Evolutionary conservation across 2,797 vertebrate genomes (phyloP), one percentile per base, ranked within the genome.

Genomic region (Sebastes alutus): DNA sequence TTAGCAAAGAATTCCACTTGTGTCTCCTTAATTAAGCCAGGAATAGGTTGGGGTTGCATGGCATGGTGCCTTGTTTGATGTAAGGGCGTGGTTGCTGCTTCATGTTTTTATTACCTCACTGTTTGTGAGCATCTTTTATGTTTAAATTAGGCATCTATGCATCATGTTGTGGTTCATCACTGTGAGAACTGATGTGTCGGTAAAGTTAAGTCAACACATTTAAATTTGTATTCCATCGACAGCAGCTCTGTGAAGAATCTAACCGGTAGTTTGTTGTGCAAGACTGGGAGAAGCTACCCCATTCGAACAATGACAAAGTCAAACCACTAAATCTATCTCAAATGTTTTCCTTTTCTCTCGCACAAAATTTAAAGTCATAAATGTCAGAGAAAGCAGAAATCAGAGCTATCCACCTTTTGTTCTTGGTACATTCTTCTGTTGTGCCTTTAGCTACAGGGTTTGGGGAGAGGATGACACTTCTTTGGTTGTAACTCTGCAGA

Each of bases 391-490:
- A 80, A 69, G 84, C 78, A 90, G 92, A 93, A 92, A 93, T 92
- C 83, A 90, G 80, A 71, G 86, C 91, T 87, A 83, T 92, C 88
- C 85, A 62, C 91, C 89, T 95, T 72, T 96, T 93, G 94, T 95
- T 88, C 88, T 83, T 59, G 27, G 30, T 85, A 93, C 94, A 96
- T 96, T 97, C 94, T 94, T 96, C 89, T 75, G 84, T 77, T 86
- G 92, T 84, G 84, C 72, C 93, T 96, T 95, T 93, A 95, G 96
- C 94, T 96, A 97, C 95, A 82, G 2, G 46, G 22, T 91, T 91
- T 92, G 87, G 89, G 85, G 85, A 92, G 71, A 85, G 90, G 87
- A 83, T 80, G 92, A 85, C 86, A 72, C 82, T 89, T 89, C 81
- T 91, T 84, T 92, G 92, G 94, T 76, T 93, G 92, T 93, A 95